Conservation (phyloP, 1,140 invertebrate species). For the Maconellicoccus hirsutus region DNA sequence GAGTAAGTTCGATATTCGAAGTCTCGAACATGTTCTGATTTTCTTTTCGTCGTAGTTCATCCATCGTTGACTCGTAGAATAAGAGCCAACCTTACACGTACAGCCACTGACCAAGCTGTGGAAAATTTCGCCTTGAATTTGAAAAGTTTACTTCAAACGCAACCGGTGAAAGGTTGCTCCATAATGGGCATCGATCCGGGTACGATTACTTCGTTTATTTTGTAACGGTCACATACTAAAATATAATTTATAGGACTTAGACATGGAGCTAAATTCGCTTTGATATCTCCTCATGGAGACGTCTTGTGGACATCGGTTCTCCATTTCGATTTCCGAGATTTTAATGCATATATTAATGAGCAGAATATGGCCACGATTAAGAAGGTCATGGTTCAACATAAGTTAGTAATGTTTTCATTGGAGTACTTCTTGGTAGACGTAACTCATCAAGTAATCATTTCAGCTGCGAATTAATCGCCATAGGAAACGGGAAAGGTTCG, state of each 20-base stretch:
- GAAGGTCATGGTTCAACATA: not conserved
- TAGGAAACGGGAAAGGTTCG: conserved; percentile 82
- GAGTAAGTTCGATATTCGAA: conserved; percentile 32
- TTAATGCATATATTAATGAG: not conserved
- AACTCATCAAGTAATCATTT: conserved; percentile 27
- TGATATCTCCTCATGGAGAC: conserved; percentile 55
- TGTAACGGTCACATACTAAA: not conserved
- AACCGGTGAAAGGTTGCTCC: conserved; percentile 63
- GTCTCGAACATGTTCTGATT: not conserved
- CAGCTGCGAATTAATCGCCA: conserved; percentile 58
- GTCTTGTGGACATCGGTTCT: conserved; percentile 44
- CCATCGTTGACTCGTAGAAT: conserved; percentile 53
- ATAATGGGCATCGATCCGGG: conserved; percentile 77
- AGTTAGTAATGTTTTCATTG: not conserved
- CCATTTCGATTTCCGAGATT: not conserved
- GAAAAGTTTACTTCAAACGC: conserved; percentile 63
- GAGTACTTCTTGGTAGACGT: not conserved
- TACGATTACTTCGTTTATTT: conserved; percentile 24
- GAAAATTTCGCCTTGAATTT: conserved; percentile 74
- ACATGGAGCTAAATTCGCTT: conserved; percentile 73
- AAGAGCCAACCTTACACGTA: conserved; percentile 56
- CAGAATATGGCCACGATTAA: not conserved
- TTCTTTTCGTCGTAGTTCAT: conserved; percentile 41
- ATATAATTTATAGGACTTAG: conserved; percentile 45
- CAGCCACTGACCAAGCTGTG: conserved; percentile 66